A percentile compares a stretch with the other conserved stretches of the same genome.
phyloP scores from a whole-genome alignment of 2,113 vertebrate species.

The Euleptes europaea region DNA sequence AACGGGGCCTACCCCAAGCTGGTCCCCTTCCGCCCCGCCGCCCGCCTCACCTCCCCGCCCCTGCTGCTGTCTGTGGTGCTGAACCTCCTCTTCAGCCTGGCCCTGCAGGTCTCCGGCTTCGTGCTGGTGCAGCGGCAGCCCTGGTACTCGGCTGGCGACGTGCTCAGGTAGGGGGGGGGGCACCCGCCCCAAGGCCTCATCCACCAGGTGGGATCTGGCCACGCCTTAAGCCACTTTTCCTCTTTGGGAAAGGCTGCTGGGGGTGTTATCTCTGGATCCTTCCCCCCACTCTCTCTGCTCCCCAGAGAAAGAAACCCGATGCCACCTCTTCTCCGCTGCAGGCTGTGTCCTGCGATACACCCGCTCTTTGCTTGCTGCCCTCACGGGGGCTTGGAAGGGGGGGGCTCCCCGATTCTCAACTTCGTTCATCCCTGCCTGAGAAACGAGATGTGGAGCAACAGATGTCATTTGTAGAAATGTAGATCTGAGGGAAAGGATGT shows the following conservation, averaged over 20 bases:
- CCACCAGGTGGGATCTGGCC: too few relatives aligned
- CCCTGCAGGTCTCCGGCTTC: constrained; percentile 75
- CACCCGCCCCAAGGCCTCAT: too few relatives aligned
- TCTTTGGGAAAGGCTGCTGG: too few relatives aligned
- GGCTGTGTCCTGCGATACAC: neutral
- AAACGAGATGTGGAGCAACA: too few relatives aligned
- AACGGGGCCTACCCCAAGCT: constrained; percentile 77
- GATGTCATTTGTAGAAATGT: too few relatives aligned
- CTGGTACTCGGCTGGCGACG: constrained; percentile 68
- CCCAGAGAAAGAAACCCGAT: neutral
- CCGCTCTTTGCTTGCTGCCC: neutral
- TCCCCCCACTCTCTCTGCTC: neutral
- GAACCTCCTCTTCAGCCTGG: constrained; percentile 77
- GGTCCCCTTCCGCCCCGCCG: constrained; percentile 75
- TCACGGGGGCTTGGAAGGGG: neutral
- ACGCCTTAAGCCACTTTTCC: too few relatives aligned
- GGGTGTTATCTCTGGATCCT: too few relatives aligned
- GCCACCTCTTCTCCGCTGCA: neutral
- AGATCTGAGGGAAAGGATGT: too few relatives aligned
- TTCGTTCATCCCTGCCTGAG: too few relatives aligned
- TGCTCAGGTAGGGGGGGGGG: constrained; percentile 54
- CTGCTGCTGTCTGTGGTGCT: constrained; percentile 78
- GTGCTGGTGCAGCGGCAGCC: constrained; percentile 76
- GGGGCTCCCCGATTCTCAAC: neutral
- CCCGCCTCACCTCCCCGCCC: constrained; percentile 75